phyloP scores from a whole-genome alignment of 2,888 invertebrate genomes.

The Andrena trimmerana region DNA sequence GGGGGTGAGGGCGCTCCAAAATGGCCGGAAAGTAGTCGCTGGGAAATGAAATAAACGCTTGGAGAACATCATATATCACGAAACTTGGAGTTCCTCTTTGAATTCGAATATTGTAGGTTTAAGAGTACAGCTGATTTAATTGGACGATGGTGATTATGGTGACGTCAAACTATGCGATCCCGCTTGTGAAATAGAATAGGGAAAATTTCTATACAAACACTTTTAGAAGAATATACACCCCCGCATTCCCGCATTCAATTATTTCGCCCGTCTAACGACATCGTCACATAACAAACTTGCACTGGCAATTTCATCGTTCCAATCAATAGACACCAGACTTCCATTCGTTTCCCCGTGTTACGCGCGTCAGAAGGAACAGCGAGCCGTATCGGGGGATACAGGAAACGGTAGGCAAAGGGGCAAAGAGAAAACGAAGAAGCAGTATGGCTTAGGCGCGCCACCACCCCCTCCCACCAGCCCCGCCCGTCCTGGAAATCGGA shows the following conservation, averaged over 20 bases:
- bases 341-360: conserved; percentile 6
- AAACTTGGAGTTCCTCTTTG: too few species aligned
- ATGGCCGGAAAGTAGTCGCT: neutral
- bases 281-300: neutral
- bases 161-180: too few species aligned
- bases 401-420: neutral
- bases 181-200: too few species aligned
- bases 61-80: neutral
- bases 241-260: too few species aligned
- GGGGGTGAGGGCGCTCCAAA: neutral
- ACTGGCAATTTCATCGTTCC: neutral
- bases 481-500: conserved; percentile 37
- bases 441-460: conserved; percentile 18
- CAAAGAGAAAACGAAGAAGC: neutral
- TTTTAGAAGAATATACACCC: too few species aligned
- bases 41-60: neutral
- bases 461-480: neutral
- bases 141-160: too few species aligned
- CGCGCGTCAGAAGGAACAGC: neutral
- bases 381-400: conserved; percentile 5
- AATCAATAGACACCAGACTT: neutral
- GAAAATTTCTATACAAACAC: too few species aligned
- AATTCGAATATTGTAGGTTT: too few species aligned
- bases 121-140: too few species aligned
- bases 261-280: neutral